Conservation (phyloP, 1,140 invertebrate species). For the Danaus melanippus region DNA sequence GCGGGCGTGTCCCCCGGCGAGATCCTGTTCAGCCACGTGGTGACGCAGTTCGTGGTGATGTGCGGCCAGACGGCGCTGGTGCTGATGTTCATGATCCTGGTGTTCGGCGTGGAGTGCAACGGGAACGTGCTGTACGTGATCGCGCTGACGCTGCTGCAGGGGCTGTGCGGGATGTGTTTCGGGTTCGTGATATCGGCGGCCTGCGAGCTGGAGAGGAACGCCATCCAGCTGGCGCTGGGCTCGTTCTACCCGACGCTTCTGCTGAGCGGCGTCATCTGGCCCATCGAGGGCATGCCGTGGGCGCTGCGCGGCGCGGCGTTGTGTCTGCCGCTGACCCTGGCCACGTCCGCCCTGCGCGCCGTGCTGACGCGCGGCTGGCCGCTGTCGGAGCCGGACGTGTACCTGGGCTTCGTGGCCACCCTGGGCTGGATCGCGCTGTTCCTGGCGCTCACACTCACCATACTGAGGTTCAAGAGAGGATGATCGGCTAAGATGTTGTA, state of each 20-base stretch:
- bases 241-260: constrained; percentile 95
- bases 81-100: constrained; percentile 90
- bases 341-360: constrained; percentile 89
- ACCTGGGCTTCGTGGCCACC: constrained; percentile 90
- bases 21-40: constrained; percentile 92
- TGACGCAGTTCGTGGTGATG: constrained; percentile 95
- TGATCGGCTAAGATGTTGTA: constrained; percentile 13
- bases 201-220: constrained; percentile 93
- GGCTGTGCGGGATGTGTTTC: constrained; percentile 94
- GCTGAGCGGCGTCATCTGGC: constrained; percentile 92
- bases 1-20: constrained; percentile 90
- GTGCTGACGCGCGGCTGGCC: constrained; percentile 93
- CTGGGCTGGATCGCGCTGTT: constrained; percentile 92
- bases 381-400: constrained; percentile 86
- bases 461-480: constrained; percentile 82
- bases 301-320: constrained; percentile 86
- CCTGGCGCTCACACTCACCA: constrained; percentile 84
- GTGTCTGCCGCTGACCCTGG: constrained; percentile 90
- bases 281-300: constrained; percentile 90
- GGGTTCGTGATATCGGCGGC: constrained; percentile 94
- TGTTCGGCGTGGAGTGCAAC: constrained; percentile 89
- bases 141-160: constrained; percentile 87
- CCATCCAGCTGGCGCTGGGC: constrained; percentile 93
- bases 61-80: constrained; percentile 91
- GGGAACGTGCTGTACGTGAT: constrained; percentile 89